These are phyloP conservation scores for Chiridota heheva DNA, from an alignment of 35 echinoderm and acorn worm genomes.

Conservation along the genomic window DNA sequence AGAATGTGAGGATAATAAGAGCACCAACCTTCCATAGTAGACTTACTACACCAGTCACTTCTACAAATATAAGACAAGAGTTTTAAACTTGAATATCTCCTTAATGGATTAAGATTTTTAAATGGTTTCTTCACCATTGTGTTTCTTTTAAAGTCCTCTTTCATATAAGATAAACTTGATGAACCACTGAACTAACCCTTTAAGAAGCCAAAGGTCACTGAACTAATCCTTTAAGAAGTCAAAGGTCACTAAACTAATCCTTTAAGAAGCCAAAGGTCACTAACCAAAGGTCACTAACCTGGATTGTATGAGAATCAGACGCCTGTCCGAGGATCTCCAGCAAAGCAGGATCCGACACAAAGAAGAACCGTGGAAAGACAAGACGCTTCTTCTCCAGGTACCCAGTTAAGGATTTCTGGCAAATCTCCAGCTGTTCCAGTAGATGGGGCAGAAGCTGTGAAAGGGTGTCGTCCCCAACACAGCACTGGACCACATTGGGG, in stretches of 20 bases:
- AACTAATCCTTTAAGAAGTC: too few species aligned
- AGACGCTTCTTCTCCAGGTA: slow-evolving; percentile 99
- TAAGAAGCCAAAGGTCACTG: too few species aligned
- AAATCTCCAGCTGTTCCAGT: slow-evolving; percentile 97
- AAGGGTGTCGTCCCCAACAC: slow-evolving; percentile 93
- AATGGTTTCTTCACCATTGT: too few species aligned
- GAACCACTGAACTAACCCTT: too few species aligned
- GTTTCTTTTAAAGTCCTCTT: too few species aligned
- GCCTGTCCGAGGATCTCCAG: slow-evolving; percentile 99
- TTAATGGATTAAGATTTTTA: too few species aligned
- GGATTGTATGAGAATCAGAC: slow-evolving; percentile 98
- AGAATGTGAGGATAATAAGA: too few species aligned
- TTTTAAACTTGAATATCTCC: too few species aligned
- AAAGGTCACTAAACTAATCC: not conserved
- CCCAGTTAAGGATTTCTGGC: slow-evolving; percentile 97
- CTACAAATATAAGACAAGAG: too few species aligned
- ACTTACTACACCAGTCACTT: too few species aligned
- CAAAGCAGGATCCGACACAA: slow-evolving; percentile 94
- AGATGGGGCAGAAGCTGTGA: slow-evolving; percentile 97
- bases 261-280: not conserved
- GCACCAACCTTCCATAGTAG: too few species aligned
- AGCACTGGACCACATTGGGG: slow-evolving; percentile 93
- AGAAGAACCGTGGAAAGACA: slow-evolving; percentile 98
- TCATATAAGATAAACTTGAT: too few species aligned
- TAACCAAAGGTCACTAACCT: slow-evolving; percentile 45